phyloP scores from a whole-genome alignment of 2,888 invertebrate genomes.

The Oligia latruncula region DNA sequence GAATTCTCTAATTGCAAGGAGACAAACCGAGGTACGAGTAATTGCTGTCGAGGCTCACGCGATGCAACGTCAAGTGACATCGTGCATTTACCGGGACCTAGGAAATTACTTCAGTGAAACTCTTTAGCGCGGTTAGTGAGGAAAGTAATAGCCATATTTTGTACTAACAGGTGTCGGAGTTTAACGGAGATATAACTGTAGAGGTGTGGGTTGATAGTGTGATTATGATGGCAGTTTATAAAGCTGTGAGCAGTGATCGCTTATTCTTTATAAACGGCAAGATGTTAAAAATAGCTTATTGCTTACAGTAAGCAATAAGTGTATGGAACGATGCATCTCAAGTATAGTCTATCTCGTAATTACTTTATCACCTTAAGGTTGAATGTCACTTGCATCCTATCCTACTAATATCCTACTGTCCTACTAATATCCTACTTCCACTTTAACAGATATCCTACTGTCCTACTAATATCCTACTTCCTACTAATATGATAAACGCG shows the following conservation, averaged over 20 bases:
- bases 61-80: constrained; percentile 63
- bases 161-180: constrained; percentile 42
- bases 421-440: too few relatives aligned
- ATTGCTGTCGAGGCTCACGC: constrained; percentile 70
- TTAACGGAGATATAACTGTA: constrained; percentile 17
- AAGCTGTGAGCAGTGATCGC: too few relatives aligned
- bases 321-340: background rate
- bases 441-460: too few relatives aligned
- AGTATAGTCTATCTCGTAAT: background rate
- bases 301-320: background rate
- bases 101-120: constrained; percentile 49
- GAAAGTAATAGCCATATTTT: constrained; percentile 47
- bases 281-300: background rate
- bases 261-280: background rate
- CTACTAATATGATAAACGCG: too few relatives aligned
- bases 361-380: accelerated
- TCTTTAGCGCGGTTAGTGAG: constrained; percentile 45
- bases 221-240: constrained; percentile 5
- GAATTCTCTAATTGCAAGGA: constrained; percentile 81
- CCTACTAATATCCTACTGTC: too few relatives aligned
- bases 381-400: background rate
- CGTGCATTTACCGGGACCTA: constrained; percentile 53
- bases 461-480: too few relatives aligned
- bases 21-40: constrained; percentile 70
- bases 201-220: constrained; percentile 1